A percentile compares a stretch with the other conserved stretches of the same genome.
Evolutionary conservation across 2,113 vertebrate genomes (phyloP).

Genomic region (Cromileptes altivelis): DNA sequence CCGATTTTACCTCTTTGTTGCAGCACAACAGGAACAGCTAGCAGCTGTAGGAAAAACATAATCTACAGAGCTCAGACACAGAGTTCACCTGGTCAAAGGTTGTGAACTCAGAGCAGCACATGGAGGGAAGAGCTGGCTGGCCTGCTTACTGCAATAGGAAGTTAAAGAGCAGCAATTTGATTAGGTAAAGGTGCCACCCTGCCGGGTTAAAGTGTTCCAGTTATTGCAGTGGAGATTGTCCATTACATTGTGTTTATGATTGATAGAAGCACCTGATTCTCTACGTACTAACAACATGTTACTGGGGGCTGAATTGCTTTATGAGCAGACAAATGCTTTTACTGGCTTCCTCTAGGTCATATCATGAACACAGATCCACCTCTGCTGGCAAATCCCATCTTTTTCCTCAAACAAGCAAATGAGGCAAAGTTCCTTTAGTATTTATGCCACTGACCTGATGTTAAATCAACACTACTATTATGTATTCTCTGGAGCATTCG

Average conservation of each 20-base stretch:
- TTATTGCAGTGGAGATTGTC: slow-evolving; percentile 35
- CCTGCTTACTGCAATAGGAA: slow-evolving; percentile 23
- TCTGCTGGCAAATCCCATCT: slow-evolving; percentile 13
- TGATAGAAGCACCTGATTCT: slow-evolving; percentile 77
- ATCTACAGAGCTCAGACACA: slow-evolving; percentile 22
- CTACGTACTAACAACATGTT: slow-evolving; percentile 65
- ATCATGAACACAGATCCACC: slow-evolving; percentile 25
- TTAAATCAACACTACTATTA: background rate
- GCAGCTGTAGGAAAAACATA: slow-evolving; percentile 16
- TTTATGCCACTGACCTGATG: background rate
- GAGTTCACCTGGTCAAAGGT: slow-evolving; percentile 69
- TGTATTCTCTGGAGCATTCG: background rate
- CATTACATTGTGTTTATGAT: slow-evolving; percentile 76
- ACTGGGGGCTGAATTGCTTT: slow-evolving; percentile 61
- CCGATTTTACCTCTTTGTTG: background rate
- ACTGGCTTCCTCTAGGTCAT: slow-evolving; percentile 26
- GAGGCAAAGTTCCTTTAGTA: slow-evolving; percentile 5
- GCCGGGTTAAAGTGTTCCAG: slow-evolving; percentile 50
- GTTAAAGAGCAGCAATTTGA: slow-evolving; percentile 45
- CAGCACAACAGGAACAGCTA: background rate
- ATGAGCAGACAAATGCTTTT: slow-evolving; percentile 50
- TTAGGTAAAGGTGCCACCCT: slow-evolving; percentile 32
- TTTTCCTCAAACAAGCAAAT: slow-evolving; percentile 37
- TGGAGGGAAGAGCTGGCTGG: background rate
- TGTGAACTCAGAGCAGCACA: slow-evolving; percentile 32